Base-by-base conservation (phyloP, 2,888 invertebrate genomes). In the Hyposoter dolosus region DNA sequence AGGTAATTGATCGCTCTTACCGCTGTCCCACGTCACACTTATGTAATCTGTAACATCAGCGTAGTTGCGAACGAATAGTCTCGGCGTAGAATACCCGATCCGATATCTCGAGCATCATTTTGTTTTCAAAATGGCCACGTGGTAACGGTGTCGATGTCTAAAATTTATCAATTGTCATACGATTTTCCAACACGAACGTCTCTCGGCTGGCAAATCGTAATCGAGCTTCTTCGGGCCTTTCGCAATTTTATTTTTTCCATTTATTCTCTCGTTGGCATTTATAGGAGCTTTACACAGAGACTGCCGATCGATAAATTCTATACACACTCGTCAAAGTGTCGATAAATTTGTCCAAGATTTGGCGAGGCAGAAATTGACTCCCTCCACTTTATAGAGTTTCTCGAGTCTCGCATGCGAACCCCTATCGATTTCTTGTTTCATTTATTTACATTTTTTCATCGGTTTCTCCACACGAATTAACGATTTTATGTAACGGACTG, bases 1-100 rank as follows among this genome's bases (percentile, higher is more conserved):
- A 79, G 82, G 86, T 87, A 87, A 87, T 88, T 88, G 87, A 88
- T 88, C 80, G 86, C 82, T 80, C 78, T 88, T 84, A 78, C 86
- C 45, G 65, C 82, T 77, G 69, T 74, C 72, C 66, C 66, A 72
- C 83, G 85, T 85, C 82, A 85, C 71, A 40, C 84, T 88, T 86
- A 84, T 84, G 74, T 82, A 88, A 86, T 86, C 76, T 50, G 47
- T 68, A 82, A 56, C 79, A 65, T 28, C 77, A 53, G 50, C 82
- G 82, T 82, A 77, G 79, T 82, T 60, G 63, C 50, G 17, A 63
- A 56, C 19, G 50, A 47, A 45, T 35, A 66, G 56, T 75, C 81
- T 68, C 74, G 74, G 74, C 81, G 74, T 23, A 50, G 47, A 40
- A 40, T 75, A 53, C 32, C 45, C 35, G 43, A 43, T 63, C 23